These are phyloP conservation scores for Heliopora coerulea DNA, from an alignment of 92 coral and sea anemone genomes.

Conservation along the genomic window DNA sequence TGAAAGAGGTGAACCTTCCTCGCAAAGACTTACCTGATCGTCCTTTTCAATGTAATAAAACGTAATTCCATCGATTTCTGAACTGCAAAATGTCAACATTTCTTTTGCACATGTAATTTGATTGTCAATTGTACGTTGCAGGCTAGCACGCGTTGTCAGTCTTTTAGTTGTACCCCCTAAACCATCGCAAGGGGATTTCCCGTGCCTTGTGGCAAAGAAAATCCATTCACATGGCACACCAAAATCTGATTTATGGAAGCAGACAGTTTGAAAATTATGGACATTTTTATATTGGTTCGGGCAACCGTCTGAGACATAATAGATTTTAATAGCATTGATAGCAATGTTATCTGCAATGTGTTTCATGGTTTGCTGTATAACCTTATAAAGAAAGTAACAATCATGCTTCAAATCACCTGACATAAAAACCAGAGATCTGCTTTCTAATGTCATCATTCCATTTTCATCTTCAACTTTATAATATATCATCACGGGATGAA, in stretches of 20 bases:
- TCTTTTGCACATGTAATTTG: slow-evolving; percentile 17
- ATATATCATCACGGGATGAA: slow-evolving; percentile 48
- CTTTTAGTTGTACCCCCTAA: slow-evolving; percentile 34
- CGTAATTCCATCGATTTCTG: not conserved
- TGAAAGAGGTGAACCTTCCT: too few relatives aligned
- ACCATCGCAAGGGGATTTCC: too few relatives aligned
- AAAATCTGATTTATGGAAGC: slow-evolving; percentile 20
- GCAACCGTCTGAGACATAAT: slow-evolving; percentile 36
- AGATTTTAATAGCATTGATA: slow-evolving; percentile 22
- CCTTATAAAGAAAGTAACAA: slow-evolving; percentile 28
- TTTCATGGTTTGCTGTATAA: slow-evolving; percentile 18
- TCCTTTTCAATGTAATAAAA: too few relatives aligned
- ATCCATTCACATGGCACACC: slow-evolving; percentile 1
- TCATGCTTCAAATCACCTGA: slow-evolving; percentile 29
- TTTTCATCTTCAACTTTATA: slow-evolving; percentile 38
- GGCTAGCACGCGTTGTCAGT: slow-evolving; percentile 30
- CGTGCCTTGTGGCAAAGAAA: slow-evolving; percentile 34
- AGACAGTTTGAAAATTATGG: slow-evolving; percentile 21
- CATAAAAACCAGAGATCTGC: slow-evolving; percentile 18
- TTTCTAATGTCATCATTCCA: slow-evolving; percentile 27
- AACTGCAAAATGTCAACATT: not conserved
- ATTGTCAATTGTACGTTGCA: not conserved
- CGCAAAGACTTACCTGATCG: too few relatives aligned
- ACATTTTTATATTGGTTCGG: slow-evolving; percentile 31
- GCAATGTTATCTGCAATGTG: slow-evolving; percentile 17